phyloP scores from a whole-genome alignment of 2,797 vertebrate genomes.

The Acomys russatus region DNA sequence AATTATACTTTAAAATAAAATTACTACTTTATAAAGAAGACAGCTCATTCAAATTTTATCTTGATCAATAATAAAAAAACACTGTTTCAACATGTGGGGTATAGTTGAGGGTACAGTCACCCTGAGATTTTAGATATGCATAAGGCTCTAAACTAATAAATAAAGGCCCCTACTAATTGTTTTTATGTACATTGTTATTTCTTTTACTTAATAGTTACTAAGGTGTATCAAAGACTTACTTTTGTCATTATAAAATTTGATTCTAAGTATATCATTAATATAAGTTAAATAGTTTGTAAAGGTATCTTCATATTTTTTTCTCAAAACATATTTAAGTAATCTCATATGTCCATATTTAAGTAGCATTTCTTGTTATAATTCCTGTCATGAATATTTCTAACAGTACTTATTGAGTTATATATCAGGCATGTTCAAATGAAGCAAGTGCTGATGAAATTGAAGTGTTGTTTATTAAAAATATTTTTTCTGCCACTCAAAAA shows the following conservation, averaged over 20 bases:
- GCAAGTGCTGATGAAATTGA: constrained; percentile 43
- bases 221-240: neutral
- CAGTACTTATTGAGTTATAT: constrained; percentile 2
- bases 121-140: constrained; percentile 41
- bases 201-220: neutral
- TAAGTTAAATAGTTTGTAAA: constrained; percentile 22
- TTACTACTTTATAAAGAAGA: constrained; percentile 40
- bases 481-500: neutral
- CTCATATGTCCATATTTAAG: neutral
- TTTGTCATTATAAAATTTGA: neutral
- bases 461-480: constrained; percentile 60
- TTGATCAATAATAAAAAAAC: constrained; percentile 19
- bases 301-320: neutral
- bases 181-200: neutral
- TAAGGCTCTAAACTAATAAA: constrained; percentile 29
- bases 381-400: neutral
- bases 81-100: neutral
- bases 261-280: neutral
- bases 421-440: neutral
- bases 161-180: constrained; percentile 14
- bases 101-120: neutral
- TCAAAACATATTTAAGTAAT: neutral
- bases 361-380: constrained; percentile 30
- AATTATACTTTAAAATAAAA: constrained; percentile 69
- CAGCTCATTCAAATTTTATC: constrained; percentile 42